Conservation (phyloP, 2,888 invertebrate genomes). For the Tachina lurida region DNA sequence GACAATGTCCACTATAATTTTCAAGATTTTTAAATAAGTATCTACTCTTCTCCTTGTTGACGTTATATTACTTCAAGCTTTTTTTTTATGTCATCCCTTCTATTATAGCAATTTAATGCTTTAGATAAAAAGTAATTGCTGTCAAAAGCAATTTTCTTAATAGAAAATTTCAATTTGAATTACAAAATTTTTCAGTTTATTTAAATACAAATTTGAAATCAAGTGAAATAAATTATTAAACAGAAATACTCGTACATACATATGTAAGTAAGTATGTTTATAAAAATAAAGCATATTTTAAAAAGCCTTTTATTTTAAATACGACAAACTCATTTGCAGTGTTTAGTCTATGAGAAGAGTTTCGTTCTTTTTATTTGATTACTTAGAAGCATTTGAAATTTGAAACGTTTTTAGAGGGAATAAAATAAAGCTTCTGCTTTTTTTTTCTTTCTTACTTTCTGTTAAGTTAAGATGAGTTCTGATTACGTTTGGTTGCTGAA, state of each 20-base stretch:
- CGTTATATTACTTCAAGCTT: not conserved
- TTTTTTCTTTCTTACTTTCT: not conserved
- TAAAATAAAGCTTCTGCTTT: slow-evolving; percentile 37
- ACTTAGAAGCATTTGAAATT: slow-evolving; percentile 59
- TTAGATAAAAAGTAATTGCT: slow-evolving; percentile 60
- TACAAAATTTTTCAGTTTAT: slow-evolving; percentile 30
- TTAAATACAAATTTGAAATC: slow-evolving; percentile 37
- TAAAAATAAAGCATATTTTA: not conserved
- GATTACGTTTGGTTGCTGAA: not conserved
- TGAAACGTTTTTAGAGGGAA: slow-evolving; percentile 50
- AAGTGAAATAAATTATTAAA: slow-evolving; percentile 1
- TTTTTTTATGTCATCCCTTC: not conserved
- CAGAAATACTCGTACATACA: not conserved
- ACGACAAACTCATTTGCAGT: slow-evolving; percentile 39
- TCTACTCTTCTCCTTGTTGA: slow-evolving; percentile 31
- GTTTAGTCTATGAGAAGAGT: slow-evolving; percentile 40
- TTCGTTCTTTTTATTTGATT: slow-evolving; percentile 23
- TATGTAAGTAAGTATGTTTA: not conserved
- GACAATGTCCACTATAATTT: slow-evolving; percentile 61
- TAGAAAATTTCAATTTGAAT: slow-evolving; percentile 64
- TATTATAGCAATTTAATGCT: slow-evolving; percentile 51
- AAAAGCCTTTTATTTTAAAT: slow-evolving; percentile 32
- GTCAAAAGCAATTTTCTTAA: slow-evolving; percentile 72
- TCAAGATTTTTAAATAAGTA: slow-evolving; percentile 41
- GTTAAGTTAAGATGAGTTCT: slow-evolving; percentile 1